phyloP scores from a whole-genome alignment of 2,888 invertebrate genomes.

The Druceiella hillmani region DNA sequence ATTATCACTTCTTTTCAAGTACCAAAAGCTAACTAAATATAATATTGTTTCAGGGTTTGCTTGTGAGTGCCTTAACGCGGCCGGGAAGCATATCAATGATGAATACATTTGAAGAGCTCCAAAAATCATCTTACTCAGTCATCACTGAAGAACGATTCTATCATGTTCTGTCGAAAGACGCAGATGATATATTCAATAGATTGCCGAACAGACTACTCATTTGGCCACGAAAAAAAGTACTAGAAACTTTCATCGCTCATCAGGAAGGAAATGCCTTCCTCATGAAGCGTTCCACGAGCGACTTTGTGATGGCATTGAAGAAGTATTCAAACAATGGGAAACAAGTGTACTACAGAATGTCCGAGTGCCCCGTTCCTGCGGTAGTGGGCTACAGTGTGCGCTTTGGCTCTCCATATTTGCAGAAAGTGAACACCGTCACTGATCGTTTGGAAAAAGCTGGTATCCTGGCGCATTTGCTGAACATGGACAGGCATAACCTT shows the following conservation, averaged over 20 bases:
- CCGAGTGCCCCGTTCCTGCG: slow-evolving; percentile 51
- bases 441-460: slow-evolving; percentile 47
- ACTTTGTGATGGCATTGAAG: no score
- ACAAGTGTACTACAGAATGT: slow-evolving; percentile 43
- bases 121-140: neutral
- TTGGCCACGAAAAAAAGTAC: no score
- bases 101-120: no score
- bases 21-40: no score
- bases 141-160: neutral
- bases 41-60: no score
- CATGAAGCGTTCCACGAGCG: no score
- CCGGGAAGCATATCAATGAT: no score
- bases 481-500: slow-evolving; percentile 32
- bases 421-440: slow-evolving; percentile 41
- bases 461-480: slow-evolving; percentile 39
- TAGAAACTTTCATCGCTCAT: no score
- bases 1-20: no score
- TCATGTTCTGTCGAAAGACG: neutral
- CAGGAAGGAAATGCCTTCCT: no score
- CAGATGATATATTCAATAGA: neutral
- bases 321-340: slow-evolving; percentile 38
- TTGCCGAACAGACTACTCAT: no score
- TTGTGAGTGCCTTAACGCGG: no score
- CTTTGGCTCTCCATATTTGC: slow-evolving; percentile 54
- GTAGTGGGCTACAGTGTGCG: slow-evolving; percentile 50